Evolutionary conservation across 2,888 invertebrate species (phyloP).

Genomic region (Aquatica leii): DNA sequence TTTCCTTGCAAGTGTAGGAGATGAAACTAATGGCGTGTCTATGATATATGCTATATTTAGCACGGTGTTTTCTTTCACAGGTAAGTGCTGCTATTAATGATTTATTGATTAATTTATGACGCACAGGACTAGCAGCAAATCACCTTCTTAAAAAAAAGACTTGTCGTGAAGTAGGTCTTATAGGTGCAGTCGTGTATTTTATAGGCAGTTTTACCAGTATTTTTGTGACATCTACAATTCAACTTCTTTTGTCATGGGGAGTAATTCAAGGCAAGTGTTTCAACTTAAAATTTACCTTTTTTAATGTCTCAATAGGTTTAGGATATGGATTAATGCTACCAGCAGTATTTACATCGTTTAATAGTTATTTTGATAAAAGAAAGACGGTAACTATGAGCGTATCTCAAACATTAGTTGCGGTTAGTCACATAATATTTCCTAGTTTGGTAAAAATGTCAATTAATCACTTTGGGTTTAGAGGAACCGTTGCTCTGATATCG

Average conservation of each 20-base stretch:
- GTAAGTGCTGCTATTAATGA: no score
- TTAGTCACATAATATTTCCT: conserved; percentile 74
- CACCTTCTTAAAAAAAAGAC: conserved; percentile 72
- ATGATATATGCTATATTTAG: conserved; percentile 75
- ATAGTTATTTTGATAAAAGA: conserved; percentile 75
- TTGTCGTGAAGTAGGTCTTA: conserved; percentile 71
- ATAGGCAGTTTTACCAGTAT: conserved; percentile 69
- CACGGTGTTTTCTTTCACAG: conserved; percentile 69
- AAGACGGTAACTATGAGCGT: conserved; percentile 78
- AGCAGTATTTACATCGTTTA: conserved; percentile 76
- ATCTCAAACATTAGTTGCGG: conserved; percentile 75
- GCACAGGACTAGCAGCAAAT: conserved; percentile 75
- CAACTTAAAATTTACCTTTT: no score
- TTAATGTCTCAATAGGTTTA: conserved; percentile 71
- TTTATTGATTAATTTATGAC: no score
- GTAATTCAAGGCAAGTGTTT: conserved; percentile 67
- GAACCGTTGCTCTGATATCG: conserved; percentile 72
- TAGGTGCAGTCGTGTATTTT: conserved; percentile 71
- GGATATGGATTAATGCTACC: conserved; percentile 79
- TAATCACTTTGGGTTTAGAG: conserved; percentile 73
- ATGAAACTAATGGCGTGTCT: conserved; percentile 74
- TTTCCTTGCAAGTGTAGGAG: conserved; percentile 71
- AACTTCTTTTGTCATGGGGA: conserved; percentile 72
- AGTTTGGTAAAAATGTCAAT: conserved; percentile 69
- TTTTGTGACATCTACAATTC: conserved; percentile 69